Evolutionary conservation across 2,888 invertebrate genomes (phyloP), one percentile per base, ranked within the genome.

Genomic region (Muscina levida): DNA sequence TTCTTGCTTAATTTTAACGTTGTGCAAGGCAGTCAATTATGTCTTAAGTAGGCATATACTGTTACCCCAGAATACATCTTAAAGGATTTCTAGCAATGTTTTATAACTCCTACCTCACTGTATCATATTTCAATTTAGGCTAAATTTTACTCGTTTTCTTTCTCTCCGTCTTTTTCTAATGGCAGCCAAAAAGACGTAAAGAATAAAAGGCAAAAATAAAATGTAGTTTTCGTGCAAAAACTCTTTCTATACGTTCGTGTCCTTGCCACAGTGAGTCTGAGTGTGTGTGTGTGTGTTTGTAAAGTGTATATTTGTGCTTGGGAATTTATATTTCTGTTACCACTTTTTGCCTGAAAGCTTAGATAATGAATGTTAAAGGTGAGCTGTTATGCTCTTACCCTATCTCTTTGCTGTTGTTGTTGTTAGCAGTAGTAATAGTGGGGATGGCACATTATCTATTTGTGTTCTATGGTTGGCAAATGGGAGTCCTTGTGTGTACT

Each of bases 311-410:
- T 53, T 53, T 22, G 3, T 24, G 24, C 53, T 53, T 24, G 5
- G 24, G 4, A 13, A 11, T 19, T 5, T 31, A 24, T 62, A 10
- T 66, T 6, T 24, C 53, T 26, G 22, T 42, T 8, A n/a, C 24
- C 17, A 24, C 46, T 17, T 68, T 51, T 2, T 26, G 5, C 51
- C 3, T 31, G 4, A 31, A 68, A 42, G 66, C 66, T 71, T 66
- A 62, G 51, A 73, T 71, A 70, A 80, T 77, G 57, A 72, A 72
- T 72, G 70, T 73, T 76, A 42, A 77, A 80, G 72, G 70, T 76
- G 51, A 76, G 62, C 42, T 39, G 42, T 62, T 42, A 42, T 62
- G 62, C n/a, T 62, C 42, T 37, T 62, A 19, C 6, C 6, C 2
- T 15, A 17, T 17, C 19, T 31, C 31, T 31, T 62, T 11, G 42